These are phyloP conservation scores for Pedicia rivosa DNA, from an alignment of 2,888 invertebrate species.

Conservation along the genomic window DNA sequence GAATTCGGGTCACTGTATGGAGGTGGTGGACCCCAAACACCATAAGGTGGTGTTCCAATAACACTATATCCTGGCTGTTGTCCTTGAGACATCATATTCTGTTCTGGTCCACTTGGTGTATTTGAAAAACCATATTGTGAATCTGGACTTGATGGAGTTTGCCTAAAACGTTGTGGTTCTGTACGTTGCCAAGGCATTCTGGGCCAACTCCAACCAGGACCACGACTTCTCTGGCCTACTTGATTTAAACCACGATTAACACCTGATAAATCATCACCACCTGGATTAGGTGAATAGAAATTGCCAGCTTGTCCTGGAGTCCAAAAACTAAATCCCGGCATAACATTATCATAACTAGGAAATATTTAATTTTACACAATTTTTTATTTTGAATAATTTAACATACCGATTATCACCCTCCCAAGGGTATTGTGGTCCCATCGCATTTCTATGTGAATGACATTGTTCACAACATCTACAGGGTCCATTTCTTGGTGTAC, in stretches of 20 bases:
- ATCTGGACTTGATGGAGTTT: conserved; percentile 55
- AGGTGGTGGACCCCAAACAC: conserved; percentile 77
- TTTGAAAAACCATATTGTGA: conserved; percentile 66
- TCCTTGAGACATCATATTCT: conserved; percentile 16
- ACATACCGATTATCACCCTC: conserved; percentile 26
- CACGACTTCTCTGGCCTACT: conserved; percentile 16
- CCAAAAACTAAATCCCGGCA: conserved; percentile 38
- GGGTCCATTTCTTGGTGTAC: conserved; percentile 26
- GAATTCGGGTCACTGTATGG: conserved; percentile 73
- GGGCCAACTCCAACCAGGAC: conserved; percentile 49
- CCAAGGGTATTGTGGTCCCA: conserved; percentile 40
- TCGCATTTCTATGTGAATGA: conserved; percentile 36
- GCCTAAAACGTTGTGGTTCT: conserved; percentile 35
- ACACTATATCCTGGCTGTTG: conserved; percentile 38
- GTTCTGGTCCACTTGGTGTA: conserved; percentile 14
- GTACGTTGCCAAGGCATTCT: conserved; percentile 54
- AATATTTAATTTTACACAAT: too few species aligned
- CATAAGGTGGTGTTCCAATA: conserved; percentile 37
- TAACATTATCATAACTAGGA: too few species aligned
- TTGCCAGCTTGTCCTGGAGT: conserved; percentile 53
- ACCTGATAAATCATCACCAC: conserved; percentile 31
- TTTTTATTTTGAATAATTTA: too few species aligned
- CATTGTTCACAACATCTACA: conserved; percentile 61
- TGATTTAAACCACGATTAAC: conserved; percentile 15
- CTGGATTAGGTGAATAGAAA: conserved; percentile 72